Conservation (phyloP, 2,113 vertebrate species). For the Empidonax traillii region DNA sequence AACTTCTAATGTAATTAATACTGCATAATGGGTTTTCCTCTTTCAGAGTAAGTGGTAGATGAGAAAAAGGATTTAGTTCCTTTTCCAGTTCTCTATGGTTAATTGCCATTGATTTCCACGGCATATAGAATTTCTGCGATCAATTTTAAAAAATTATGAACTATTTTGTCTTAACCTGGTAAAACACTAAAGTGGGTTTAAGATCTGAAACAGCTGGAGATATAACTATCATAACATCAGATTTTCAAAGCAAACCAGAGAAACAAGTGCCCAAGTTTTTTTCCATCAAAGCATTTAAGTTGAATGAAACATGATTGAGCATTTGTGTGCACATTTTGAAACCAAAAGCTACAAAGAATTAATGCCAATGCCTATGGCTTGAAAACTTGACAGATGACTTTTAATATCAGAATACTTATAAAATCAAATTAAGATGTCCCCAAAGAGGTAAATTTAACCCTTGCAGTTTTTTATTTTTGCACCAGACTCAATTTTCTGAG, state of each 20-base stretch:
- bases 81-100: not conserved
- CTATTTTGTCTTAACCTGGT: not conserved
- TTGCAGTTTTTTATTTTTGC: not conserved
- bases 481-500: constrained; percentile 64
- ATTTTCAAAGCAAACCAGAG: not conserved
- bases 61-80: not conserved
- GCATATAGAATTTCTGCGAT: not conserved
- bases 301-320: not conserved
- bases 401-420: not conserved
- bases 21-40: not conserved
- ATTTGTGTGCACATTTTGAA: not conserved
- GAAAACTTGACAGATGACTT: not conserved
- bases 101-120: not conserved
- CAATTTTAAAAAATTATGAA: not conserved
- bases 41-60: not conserved
- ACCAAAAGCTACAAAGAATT: not conserved
- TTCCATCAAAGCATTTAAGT: not conserved
- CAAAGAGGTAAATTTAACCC: not conserved
- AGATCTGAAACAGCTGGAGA: not conserved
- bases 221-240: not conserved
- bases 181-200: not conserved
- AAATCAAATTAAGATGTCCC: not conserved
- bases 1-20: not conserved
- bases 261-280: not conserved
- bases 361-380: not conserved